These are phyloP conservation scores for Epiblema foenella DNA, from an alignment of 2,888 invertebrate species.

Conservation along the genomic window DNA sequence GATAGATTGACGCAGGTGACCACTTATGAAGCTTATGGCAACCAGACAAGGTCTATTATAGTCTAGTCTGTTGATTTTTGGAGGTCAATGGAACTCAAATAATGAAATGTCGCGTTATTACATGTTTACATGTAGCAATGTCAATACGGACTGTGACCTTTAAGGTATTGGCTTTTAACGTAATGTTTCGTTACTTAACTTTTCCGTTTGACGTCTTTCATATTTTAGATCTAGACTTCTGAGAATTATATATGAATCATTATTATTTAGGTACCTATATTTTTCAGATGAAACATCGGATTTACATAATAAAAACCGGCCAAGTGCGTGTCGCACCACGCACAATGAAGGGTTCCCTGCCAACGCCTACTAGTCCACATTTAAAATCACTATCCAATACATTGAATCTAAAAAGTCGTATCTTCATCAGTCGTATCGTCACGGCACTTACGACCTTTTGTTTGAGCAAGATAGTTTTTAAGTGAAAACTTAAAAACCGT, in stretches of 20 bases:
- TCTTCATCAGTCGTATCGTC: too few species aligned
- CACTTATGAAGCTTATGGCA: not conserved
- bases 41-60: not conserved
- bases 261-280: too few species aligned
- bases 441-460: too few species aligned
- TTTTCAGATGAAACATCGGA: too few species aligned
- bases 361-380: too few species aligned
- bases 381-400: too few species aligned
- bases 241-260: not conserved
- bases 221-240: not conserved
- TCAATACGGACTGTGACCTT: constrained; percentile 12
- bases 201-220: not conserved
- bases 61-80: not conserved
- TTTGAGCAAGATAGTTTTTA: too few species aligned
- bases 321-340: too few species aligned
- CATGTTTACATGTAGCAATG: constrained; percentile 6
- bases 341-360: too few species aligned
- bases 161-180: constrained; percentile 10
- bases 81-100: constrained; percentile 2
- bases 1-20: not conserved
- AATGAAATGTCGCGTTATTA: constrained; percentile 21
- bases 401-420: too few species aligned
- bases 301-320: too few species aligned
- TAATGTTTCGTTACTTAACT: not conserved
- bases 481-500: too few species aligned